Evolutionary conservation across 2,113 vertebrate genomes (phyloP).

Genomic region (Prinia subflava): DNA sequence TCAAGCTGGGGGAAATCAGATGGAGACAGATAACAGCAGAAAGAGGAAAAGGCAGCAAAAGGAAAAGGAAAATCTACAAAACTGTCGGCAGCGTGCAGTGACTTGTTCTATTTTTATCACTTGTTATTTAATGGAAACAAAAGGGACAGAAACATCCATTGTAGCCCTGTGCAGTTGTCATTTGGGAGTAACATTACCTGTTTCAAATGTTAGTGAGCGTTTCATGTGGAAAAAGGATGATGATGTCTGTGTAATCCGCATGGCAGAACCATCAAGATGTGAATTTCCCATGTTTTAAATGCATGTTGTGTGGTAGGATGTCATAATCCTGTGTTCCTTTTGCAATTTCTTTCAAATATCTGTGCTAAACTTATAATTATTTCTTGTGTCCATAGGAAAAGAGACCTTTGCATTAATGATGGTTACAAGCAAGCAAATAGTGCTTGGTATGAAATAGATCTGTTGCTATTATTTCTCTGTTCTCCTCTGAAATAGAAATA

Average conservation of each 20-base stretch:
- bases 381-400: background rate
- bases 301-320: background rate
- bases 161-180: background rate
- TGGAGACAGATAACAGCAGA: background rate
- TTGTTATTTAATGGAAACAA: background rate
- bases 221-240: background rate
- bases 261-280: background rate
- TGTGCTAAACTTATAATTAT: background rate
- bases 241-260: background rate
- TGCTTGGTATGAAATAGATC: background rate
- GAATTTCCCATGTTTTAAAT: background rate
- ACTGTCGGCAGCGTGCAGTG: background rate
- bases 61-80: constrained; percentile 14
- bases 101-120: background rate
- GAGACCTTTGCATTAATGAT: background rate
- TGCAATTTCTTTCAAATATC: background rate
- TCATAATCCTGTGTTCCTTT: background rate
- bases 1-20: background rate
- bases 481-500: background rate
- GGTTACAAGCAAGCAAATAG: background rate
- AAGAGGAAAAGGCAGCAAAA: background rate
- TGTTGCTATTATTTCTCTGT: background rate
- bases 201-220: background rate
- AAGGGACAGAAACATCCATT: background rate
- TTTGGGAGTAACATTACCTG: background rate